Conservation (phyloP, 2,113 vertebrate species). For the Lutjanus erythropterus region DNA sequence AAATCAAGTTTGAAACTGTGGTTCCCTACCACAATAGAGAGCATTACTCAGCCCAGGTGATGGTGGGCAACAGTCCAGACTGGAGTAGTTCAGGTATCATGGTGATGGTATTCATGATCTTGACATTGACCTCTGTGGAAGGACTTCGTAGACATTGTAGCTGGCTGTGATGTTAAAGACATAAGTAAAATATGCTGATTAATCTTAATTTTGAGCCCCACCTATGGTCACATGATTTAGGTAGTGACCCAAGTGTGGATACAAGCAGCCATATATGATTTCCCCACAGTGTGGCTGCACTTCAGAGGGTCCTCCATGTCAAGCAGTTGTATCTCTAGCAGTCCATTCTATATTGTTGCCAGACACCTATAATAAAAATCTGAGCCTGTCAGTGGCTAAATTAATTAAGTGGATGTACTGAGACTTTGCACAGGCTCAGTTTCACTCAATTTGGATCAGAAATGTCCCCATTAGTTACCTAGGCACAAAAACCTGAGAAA, state of each 20-base stretch:
- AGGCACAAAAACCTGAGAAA: too few species aligned
- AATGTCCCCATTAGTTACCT: too few species aligned
- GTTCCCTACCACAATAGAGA: background rate
- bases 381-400: too few species aligned
- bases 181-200: background rate
- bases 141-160: background rate
- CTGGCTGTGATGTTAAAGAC: background rate
- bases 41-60: background rate
- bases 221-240: background rate
- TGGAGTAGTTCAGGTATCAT: background rate
- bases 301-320: background rate
- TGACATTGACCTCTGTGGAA: background rate
- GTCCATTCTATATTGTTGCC: too few species aligned
- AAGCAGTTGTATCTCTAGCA: background rate
- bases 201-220: background rate
- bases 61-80: conserved; percentile 8
- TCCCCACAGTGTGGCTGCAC: background rate
- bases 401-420: too few species aligned
- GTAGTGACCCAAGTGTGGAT: background rate
- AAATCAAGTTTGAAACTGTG: background rate
- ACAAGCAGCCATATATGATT: background rate
- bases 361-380: too few species aligned
- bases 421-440: too few species aligned
- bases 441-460: too few species aligned
- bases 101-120: background rate